A percentile compares a stretch with the other conserved stretches of the same genome.
These are phyloP conservation scores for Tiaroga cobitis DNA, from an alignment of 2,797 vertebrate genomes.

Conservation along the genomic window DNA sequence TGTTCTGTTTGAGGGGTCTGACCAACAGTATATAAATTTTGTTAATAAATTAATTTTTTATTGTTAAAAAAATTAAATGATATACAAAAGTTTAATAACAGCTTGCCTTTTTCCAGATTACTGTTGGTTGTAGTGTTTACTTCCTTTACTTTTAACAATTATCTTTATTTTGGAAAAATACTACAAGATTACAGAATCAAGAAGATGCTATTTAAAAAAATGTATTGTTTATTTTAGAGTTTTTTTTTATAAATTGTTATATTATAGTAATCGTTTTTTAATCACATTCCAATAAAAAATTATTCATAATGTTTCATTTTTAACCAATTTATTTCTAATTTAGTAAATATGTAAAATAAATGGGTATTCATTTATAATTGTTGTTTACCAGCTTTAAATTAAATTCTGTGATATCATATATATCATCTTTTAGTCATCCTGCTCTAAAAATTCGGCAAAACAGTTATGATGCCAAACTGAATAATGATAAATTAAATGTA, in stretches of 20 bases:
- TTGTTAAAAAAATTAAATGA: too few species aligned
- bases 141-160: not conserved
- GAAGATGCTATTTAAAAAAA: not conserved
- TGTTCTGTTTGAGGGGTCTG: not conserved
- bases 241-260: too few species aligned
- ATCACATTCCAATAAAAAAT: not conserved
- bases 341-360: not conserved
- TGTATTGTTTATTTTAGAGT: not conserved
- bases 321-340: not conserved
- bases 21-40: not conserved
- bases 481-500: not conserved
- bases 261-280: too few species aligned
- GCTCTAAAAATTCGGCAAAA: not conserved
- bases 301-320: not conserved
- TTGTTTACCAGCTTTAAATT: not conserved
- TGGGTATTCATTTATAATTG: not conserved
- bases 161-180: not conserved
- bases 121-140: not conserved
- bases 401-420: not conserved
- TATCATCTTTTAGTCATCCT: not conserved
- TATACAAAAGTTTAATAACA: not conserved
- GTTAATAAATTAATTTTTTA: too few species aligned
- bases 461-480: not conserved
- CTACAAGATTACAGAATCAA: not conserved
- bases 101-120: not conserved